These are phyloP conservation scores for Salpingus planirostris DNA, from an alignment of 2,888 invertebrate species.

Conservation along the genomic window DNA sequence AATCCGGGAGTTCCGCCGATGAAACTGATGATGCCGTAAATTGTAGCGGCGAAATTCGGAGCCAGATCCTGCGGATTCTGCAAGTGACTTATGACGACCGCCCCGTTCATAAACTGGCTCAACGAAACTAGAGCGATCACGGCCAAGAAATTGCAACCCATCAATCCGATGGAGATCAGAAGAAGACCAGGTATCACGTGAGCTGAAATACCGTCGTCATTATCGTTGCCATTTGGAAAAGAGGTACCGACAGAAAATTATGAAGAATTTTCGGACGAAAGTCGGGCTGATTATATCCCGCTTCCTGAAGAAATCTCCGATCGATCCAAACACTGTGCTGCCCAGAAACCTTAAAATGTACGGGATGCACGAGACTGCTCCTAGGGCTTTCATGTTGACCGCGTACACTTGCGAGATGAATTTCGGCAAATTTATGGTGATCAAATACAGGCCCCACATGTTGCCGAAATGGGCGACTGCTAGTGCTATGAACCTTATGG, in stretches of 20 bases:
- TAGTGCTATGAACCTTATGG: constrained; percentile 22
- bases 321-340: constrained; percentile 22
- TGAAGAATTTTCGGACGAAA: constrained; percentile 22
- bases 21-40: constrained; percentile 11
- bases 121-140: constrained; percentile 7
- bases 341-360: constrained; percentile 23
- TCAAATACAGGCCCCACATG: constrained; percentile 23
- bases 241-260: constrained; percentile 30
- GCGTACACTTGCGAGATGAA: constrained; percentile 22
- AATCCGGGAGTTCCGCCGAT: constrained; percentile 10
- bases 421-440: constrained; percentile 21
- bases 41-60: constrained; percentile 12
- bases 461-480: constrained; percentile 22
- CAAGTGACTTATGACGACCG: constrained; percentile 7
- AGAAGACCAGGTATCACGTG: constrained; percentile 1
- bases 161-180: background rate
- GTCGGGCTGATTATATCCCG: constrained; percentile 18
- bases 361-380: constrained; percentile 25
- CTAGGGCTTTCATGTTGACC: constrained; percentile 25
- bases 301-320: constrained; percentile 23
- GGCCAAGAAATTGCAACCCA: constrained; percentile 9
- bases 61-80: constrained; percentile 13
- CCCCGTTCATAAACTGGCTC: constrained; percentile 11
- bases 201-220: constrained; percentile 11
- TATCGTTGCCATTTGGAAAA: background rate